Evolutionary conservation across 2,113 vertebrate species (phyloP).

Genomic region (Ctenodactylus gundi): DNA sequence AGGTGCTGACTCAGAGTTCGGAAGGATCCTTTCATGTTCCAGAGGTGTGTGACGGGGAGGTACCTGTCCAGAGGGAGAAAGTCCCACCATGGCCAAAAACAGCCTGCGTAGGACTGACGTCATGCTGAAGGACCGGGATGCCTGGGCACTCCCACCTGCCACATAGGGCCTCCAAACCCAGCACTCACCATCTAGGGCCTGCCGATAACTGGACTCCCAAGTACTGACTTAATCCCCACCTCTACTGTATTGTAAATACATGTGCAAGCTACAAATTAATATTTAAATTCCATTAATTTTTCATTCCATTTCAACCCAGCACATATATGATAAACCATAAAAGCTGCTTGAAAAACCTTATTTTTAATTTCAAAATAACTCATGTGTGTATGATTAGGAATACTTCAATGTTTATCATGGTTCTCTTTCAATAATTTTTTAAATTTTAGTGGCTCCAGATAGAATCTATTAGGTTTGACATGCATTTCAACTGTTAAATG

Average conservation of each 20-base stretch:
- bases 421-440: slow-evolving; percentile 61
- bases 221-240: neutral
- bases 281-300: neutral
- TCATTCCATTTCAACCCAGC: neutral
- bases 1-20: neutral
- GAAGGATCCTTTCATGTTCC: neutral
- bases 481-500: slow-evolving; percentile 71
- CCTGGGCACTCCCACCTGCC: neutral
- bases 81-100: neutral
- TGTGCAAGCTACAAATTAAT: neutral
- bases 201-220: too few species aligned
- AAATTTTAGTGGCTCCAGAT: slow-evolving; percentile 46
- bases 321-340: neutral
- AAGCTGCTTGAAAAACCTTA: neutral
- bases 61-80: neutral
- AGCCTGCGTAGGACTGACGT: too few species aligned
- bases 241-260: neutral
- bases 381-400: neutral
- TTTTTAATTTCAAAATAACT: slow-evolving; percentile 37
- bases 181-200: too few species aligned
- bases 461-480: slow-evolving; percentile 65
- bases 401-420: neutral
- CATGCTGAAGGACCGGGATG: too few species aligned
- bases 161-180: neutral
- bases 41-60: neutral